Base-by-base conservation (phyloP, 1,140 invertebrate species). In the Brachionus plicatilis region DNA sequence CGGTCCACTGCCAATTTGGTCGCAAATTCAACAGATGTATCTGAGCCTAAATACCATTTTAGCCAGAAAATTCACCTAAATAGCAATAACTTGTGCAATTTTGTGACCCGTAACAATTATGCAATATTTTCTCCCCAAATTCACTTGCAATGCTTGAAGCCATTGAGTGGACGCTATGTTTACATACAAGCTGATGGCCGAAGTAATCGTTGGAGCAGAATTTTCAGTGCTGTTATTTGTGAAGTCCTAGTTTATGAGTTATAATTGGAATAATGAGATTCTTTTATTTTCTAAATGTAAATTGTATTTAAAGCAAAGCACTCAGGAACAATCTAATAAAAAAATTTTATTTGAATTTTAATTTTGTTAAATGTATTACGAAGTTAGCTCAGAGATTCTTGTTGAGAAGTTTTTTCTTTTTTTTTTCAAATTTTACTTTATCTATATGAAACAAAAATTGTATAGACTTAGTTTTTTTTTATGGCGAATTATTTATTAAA, bases 191-290 rank as follows among this genome's bases (percentile, higher is more conserved):
- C 91, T 1, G 90, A 88, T 84, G 91, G 91, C n/a, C 87, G 90
- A 3, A 88, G 90, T n/a, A 90, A 91, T 85, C 88, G 90, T 47
- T 91, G 90, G 89, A 90, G 89, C 80, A 87, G 89, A 84, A 86
- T 91, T 4, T 92, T 91, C 86, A 91, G 89, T 50, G 89, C 91
- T 47, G 90, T 92, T 24, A 86, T 92, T 9, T 92, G 92, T 85
- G 91, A 92, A 88, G 91, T 92, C 11, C 89, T 89, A 86, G 90
- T 91, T n/a, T 92, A 91, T 84, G 87, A 85, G 45, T 47, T 76
- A 17, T 76, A 37, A 50, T 72, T 43, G 33, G 43, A 72, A 17
- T 43, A 72, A 72, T 41, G 68, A 72, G 37, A 72, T 72, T 72
- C 43, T 33, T 33, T 60, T 27, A 60, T 60, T 60, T 53, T 53